phyloP scores from a whole-genome alignment of 2,797 vertebrate genomes.

The Allobates femoralis region DNA sequence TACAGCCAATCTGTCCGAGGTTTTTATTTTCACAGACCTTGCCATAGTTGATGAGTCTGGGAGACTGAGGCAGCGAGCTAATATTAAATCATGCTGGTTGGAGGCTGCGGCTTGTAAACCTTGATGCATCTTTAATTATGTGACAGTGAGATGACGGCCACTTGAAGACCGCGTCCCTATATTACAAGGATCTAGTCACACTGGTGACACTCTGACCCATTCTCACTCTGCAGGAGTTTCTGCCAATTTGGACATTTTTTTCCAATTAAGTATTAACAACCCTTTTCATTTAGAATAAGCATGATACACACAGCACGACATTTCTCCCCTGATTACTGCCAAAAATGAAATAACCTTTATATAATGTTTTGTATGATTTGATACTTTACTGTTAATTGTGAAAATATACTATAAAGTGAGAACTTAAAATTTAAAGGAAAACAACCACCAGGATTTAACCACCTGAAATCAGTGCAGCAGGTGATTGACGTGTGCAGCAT shows the following conservation, averaged over 20 bases:
- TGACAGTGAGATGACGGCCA: constrained; percentile 8
- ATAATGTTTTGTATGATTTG: neutral
- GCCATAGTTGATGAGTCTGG: constrained; percentile 42
- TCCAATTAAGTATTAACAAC: constrained; percentile 30
- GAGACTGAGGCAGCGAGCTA: neutral
- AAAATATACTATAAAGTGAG: neutral
- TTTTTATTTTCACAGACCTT: constrained; percentile 3
- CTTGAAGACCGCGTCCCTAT: constrained; percentile 2
- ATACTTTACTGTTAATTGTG: neutral
- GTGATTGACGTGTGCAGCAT: no score
- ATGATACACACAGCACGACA: neutral
- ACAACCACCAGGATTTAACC: no score
- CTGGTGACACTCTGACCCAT: neutral
- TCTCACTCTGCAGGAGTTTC: constrained; percentile 20
- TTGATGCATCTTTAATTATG: constrained; percentile 51
- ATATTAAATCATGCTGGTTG: constrained; percentile 45
- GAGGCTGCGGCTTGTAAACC: constrained; percentile 21
- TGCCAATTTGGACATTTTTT: constrained; percentile 31
- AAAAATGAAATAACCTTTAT: neutral
- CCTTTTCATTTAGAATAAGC: constrained; percentile 32
- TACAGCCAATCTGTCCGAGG: neutral
- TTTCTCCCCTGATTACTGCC: neutral
- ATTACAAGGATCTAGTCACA: constrained; percentile 37
- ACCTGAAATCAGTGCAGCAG: no score
- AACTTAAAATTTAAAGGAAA: no score